Conservation (phyloP, 2,113 vertebrate genomes). For the Monarcha castaneiventris region DNA sequence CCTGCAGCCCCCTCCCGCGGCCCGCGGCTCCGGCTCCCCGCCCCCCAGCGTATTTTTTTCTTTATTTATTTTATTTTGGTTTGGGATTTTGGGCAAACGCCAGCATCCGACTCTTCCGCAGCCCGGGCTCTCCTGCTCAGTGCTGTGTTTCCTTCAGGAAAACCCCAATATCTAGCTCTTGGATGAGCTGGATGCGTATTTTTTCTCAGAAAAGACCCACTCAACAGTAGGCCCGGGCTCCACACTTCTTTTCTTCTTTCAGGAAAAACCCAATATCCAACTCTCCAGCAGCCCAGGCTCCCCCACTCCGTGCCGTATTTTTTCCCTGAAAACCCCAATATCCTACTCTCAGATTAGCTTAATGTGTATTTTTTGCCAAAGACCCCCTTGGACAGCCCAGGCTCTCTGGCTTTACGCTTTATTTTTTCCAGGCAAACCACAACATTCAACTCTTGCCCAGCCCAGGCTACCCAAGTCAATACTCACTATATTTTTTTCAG, state of each 20-base stretch:
- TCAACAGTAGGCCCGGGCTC: not conserved
- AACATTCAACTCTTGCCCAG: not conserved
- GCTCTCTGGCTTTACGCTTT: not conserved
- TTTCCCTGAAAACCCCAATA: not conserved
- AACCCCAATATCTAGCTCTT: not conserved
- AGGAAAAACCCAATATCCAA: not conserved
- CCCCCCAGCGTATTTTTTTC: accelerated
- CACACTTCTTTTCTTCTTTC: too few relatives aligned
- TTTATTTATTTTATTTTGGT: not conserved
- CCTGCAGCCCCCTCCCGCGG: not conserved
- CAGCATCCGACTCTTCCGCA: not conserved
- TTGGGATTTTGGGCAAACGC: not conserved
- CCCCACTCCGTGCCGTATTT: accelerated
- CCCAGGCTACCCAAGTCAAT: not conserved
- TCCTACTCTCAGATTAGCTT: not conserved
- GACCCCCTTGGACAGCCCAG: not conserved
- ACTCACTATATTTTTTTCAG: not conserved
- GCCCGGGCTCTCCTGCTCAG: not conserved
- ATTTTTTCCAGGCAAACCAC: not conserved
- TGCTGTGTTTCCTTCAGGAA: not conserved
- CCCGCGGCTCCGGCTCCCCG: not conserved
- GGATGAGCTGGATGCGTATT: not conserved
- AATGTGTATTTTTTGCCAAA: not conserved
- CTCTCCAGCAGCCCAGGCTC: too few relatives aligned
- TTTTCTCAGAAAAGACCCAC: not conserved